Base-by-base conservation (phyloP, 2,797 vertebrate genomes). In the Rhyacichthys aspro region DNA sequence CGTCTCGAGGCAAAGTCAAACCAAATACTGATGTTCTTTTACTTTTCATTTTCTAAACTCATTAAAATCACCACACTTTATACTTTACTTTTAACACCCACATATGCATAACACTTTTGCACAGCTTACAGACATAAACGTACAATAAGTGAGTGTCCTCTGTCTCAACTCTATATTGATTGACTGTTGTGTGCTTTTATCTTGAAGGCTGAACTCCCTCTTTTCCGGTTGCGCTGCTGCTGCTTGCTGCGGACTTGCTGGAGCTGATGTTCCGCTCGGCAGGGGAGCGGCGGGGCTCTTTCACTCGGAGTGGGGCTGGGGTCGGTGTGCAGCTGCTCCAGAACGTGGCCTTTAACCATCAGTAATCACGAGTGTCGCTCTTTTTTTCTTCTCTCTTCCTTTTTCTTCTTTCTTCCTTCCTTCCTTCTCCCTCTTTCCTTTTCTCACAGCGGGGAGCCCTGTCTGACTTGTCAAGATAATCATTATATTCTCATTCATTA, bases 271-370 rank as follows among this genome's bases (percentile, higher is more conserved):
- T 88, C 71, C 47, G 79, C 91, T 82, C 90, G 52, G 83, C 85
- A 69, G 91, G 91, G 89, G 87, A 86, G 90, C 88, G 76, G 81
- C 72, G 76, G 57, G 85, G 64, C 77, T 87, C 83, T 67, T 89
- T 90, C 84, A 86, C 86, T 80, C 74, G 32, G 73, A 64, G 70
- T 1, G 39, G 39, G 52, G 79, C 71, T 61, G 10, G 37, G 76
- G 68, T 78, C 76, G 76, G 60, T 53, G 63, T 70, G 82, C 88
- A 90, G 86, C 88, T 89, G 88, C 78, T 87, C 50, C 1, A 55
- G 50, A 74, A 68, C 64, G 37, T 54, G 75, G 74, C 70, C 78
- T 76, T 85, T 65, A 72, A 64, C 58, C 59, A 62, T 52, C 18
- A 12, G 50, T 53, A 53, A 55, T 36, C 19, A 55, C 68, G 7